These are phyloP conservation scores for Hypocryptadius cinnamomeus DNA, from an alignment of 2,113 vertebrate genomes.

Conservation along the genomic window DNA sequence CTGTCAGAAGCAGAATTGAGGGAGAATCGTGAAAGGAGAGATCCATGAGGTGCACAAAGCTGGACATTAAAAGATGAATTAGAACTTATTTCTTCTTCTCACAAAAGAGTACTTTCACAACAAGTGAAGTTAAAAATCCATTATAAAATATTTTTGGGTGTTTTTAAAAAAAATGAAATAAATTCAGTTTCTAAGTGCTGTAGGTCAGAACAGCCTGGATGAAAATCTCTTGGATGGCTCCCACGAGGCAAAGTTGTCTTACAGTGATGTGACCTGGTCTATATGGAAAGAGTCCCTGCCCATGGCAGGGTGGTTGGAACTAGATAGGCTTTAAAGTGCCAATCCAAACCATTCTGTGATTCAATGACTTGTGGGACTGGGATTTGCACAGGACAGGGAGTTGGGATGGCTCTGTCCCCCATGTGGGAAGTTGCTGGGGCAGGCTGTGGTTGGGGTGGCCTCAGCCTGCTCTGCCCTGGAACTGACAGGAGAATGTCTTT, in stretches of 20 bases:
- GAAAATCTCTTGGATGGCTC: neutral
- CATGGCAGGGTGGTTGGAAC: neutral
- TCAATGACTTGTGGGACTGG: neutral
- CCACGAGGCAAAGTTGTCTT: neutral
- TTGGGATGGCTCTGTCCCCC: neutral
- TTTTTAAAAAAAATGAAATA: neutral
- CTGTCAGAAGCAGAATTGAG: neutral
- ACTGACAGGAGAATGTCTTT: neutral
- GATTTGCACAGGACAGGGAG: neutral
- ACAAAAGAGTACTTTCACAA: neutral
- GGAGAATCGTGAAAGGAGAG: neutral
- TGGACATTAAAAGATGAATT: neutral
- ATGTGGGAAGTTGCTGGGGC: rapidly evolving
- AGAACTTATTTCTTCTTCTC: neutral
- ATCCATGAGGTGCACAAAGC: neutral
- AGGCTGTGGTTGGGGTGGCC: neutral
- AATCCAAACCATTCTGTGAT: neutral
- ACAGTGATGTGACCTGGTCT: neutral
- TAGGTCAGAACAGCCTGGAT: neutral
- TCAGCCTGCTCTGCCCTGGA: neutral
- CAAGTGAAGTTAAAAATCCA: neutral
- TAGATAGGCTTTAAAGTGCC: neutral
- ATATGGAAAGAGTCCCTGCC: neutral
- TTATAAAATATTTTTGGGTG: neutral
- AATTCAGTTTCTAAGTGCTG: neutral